phyloP scores from a whole-genome alignment of 2,797 vertebrate genomes.

The Tinamus major region DNA sequence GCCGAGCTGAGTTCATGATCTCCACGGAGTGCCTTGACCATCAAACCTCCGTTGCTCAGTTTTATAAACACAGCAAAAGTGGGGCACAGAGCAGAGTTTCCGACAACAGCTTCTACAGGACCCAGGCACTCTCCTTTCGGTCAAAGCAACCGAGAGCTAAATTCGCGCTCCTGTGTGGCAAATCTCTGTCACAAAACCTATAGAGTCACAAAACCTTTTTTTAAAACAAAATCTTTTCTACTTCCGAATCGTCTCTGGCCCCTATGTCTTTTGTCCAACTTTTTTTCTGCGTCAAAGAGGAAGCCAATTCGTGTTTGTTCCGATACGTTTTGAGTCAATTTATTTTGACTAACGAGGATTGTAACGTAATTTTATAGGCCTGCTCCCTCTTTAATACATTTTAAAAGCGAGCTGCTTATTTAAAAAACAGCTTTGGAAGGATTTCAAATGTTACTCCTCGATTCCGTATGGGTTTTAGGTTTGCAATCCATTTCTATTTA shows the following conservation, averaged over 20 bases:
- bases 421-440: slow-evolving; percentile 46
- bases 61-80: not conserved
- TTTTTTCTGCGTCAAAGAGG: not conserved
- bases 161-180: not conserved
- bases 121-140: not conserved
- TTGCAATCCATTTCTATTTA: slow-evolving; percentile 63
- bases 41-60: slow-evolving; percentile 46
- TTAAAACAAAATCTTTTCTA: not conserved
- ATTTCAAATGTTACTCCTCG: slow-evolving; percentile 27
- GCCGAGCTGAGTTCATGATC: slow-evolving; percentile 63
- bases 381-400: not conserved
- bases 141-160: not conserved
- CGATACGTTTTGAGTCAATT: not conserved
- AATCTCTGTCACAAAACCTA: not conserved
- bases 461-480: slow-evolving; percentile 31
- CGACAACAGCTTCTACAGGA: not conserved
- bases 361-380: not conserved
- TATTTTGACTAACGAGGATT: not conserved
- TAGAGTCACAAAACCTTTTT: no score
- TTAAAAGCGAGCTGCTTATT: slow-evolving; percentile 5
- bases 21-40: slow-evolving; percentile 70
- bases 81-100: not conserved
- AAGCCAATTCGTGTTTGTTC: not conserved
- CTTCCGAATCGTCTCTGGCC: not conserved
- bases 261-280: not conserved